Conservation (phyloP, 2,888 invertebrate genomes). For the Drosophila sordidula region DNA sequence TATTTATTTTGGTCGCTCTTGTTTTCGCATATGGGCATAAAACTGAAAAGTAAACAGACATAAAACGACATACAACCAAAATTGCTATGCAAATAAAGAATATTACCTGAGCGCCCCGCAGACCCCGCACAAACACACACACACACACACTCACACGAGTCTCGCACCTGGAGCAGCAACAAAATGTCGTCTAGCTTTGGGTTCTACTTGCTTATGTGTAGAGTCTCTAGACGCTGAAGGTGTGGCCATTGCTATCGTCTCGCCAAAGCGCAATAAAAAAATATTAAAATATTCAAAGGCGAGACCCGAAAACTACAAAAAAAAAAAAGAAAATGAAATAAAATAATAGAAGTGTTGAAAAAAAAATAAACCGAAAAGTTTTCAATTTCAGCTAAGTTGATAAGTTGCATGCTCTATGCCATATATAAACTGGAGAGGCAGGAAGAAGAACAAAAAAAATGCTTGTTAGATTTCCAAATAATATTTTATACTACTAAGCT, state of each 20-base stretch:
- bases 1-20: slow-evolving; percentile 66
- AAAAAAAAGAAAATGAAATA: slow-evolving; percentile 14
- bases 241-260: slow-evolving; percentile 50
- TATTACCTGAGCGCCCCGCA: slow-evolving; percentile 44
- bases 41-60: slow-evolving; percentile 75
- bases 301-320: slow-evolving; percentile 39
- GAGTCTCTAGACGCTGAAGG: slow-evolving; percentile 33
- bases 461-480: neutral
- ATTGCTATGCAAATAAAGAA: slow-evolving; percentile 75
- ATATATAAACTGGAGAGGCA: neutral
- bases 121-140: slow-evolving; percentile 1
- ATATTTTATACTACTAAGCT: neutral
- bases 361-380: slow-evolving; percentile 42
- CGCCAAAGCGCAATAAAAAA: slow-evolving; percentile 66
- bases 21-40: slow-evolving; percentile 77
- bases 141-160: neutral
- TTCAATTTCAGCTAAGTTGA: slow-evolving; percentile 38
- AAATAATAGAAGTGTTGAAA: slow-evolving; percentile 46
- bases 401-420: neutral
- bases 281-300: slow-evolving; percentile 62
- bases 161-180: slow-evolving; percentile 46
- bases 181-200: slow-evolving; percentile 53
- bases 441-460: neutral
- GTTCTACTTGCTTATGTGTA: slow-evolving; percentile 35
- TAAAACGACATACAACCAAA: slow-evolving; percentile 66